A percentile compares a stretch with the other conserved stretches of the same genome.
These are phyloP conservation scores for Mythimna albipuncta DNA, from an alignment of 2,888 invertebrate species.

Conservation along the genomic window DNA sequence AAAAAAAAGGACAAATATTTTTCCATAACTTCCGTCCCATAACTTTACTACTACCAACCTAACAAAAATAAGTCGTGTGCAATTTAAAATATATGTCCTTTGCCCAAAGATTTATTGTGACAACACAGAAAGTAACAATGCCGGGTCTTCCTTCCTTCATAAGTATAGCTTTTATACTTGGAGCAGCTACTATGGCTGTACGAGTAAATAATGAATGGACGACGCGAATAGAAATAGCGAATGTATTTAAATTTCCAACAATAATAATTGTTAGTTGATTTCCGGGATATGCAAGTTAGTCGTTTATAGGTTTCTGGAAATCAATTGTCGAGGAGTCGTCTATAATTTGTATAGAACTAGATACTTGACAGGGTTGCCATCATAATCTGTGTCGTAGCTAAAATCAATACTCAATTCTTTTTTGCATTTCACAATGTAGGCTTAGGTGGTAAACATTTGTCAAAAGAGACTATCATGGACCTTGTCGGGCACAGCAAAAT, in stretches of 20 bases:
- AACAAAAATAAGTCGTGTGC: conserved; percentile 54
- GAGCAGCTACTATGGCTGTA: conserved; percentile 22
- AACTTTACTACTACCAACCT: conserved; percentile 26
- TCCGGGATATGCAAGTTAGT: conserved; percentile 6
- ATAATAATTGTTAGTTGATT: conserved; percentile 6
- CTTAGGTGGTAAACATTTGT: too few relatives aligned
- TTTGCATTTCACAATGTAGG: too few relatives aligned
- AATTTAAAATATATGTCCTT: conserved; percentile 51
- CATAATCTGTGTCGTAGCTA: too few relatives aligned
- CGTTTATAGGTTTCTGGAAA: too few relatives aligned
- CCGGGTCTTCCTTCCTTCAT: conserved; percentile 31
- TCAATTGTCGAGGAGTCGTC: too few relatives aligned
- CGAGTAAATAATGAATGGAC: conserved; percentile 39
- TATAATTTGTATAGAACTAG: too few relatives aligned
- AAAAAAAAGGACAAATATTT: too few relatives aligned
- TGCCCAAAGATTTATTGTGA: conserved; percentile 57
- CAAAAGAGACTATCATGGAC: too few relatives aligned
- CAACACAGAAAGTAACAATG: conserved; percentile 62
- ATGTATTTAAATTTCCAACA: conserved; percentile 20
- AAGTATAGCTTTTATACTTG: conserved; percentile 31
- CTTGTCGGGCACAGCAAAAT: too few relatives aligned
- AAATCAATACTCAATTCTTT: too few relatives aligned
- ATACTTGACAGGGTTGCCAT: too few relatives aligned
- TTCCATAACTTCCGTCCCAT: conserved; percentile 32
- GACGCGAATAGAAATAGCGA: conserved; percentile 12